These are phyloP conservation scores for Rafetus swinhoei DNA, from an alignment of 2,113 vertebrate species.

Conservation along the genomic window DNA sequence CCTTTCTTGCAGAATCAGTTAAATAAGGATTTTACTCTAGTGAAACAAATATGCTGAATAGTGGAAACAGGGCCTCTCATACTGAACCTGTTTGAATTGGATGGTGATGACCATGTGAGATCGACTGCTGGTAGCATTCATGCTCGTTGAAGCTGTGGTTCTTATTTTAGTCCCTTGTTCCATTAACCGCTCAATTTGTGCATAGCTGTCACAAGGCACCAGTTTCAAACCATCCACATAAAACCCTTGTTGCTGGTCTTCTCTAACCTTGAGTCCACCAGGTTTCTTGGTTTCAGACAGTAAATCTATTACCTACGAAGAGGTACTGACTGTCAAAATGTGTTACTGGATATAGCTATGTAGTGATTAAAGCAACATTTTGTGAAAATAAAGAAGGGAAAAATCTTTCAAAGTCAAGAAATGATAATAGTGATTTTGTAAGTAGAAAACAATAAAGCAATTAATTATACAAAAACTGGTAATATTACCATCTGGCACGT, in stretches of 20 bases:
- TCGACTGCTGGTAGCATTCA: slow-evolving; percentile 90
- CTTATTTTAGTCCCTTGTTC: slow-evolving; percentile 87
- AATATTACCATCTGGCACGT: neutral
- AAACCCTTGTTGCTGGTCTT: slow-evolving; percentile 88
- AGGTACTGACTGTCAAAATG: neutral
- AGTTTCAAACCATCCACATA: slow-evolving; percentile 88
- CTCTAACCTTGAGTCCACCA: slow-evolving; percentile 84
- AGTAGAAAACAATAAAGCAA: neutral
- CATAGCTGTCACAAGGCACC: slow-evolving; percentile 85
- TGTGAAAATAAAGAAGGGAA: neutral
- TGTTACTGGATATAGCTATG: neutral
- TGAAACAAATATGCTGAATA: neutral
- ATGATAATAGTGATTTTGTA: neutral
- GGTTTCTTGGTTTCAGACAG: slow-evolving; percentile 80
- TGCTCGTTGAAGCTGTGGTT: slow-evolving; percentile 86
- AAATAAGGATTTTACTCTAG: neutral
- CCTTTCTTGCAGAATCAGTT: neutral
- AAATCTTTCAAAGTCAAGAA: neutral
- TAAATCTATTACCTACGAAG: slow-evolving; percentile 85
- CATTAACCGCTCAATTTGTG: slow-evolving; percentile 87
- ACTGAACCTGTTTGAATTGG: slow-evolving; percentile 86
- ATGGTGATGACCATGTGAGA: slow-evolving; percentile 91
- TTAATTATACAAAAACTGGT: neutral
- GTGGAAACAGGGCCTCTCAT: neutral
- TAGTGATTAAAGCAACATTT: neutral